Conservation (phyloP, 2,113 vertebrate species). For the Ailurus styani region DNA sequence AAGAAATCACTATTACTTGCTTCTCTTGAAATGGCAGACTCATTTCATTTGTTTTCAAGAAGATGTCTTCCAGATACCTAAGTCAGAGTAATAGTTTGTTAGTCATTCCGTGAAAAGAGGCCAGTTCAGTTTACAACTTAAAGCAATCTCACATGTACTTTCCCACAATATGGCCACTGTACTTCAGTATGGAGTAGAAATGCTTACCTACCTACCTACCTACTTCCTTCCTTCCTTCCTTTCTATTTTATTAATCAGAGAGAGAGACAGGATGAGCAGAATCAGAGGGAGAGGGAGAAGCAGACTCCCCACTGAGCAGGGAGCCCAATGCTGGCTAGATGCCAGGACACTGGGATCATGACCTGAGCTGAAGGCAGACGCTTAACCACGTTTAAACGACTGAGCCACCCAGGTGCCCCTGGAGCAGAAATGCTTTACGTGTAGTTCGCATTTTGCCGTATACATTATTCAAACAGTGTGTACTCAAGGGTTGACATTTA, state of each 20-base stretch:
- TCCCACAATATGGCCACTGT: not conserved
- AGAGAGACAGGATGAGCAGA: not conserved
- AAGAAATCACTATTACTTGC: not conserved
- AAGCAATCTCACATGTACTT: not conserved
- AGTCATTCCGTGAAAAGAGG: not conserved
- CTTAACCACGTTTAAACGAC: not conserved
- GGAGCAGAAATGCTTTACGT: constrained; percentile 1
- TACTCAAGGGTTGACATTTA: not conserved
- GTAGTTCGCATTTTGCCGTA: not conserved
- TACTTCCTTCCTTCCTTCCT: too few relatives aligned
- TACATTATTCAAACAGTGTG: not conserved
- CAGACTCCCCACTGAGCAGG: too few relatives aligned
- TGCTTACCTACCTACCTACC: too few relatives aligned
- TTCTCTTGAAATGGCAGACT: not conserved
- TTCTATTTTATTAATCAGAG: too few relatives aligned
- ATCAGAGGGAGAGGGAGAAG: not conserved
- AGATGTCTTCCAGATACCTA: not conserved
- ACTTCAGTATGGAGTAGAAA: not conserved
- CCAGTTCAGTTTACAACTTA: not conserved
- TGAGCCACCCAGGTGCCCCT: not conserved
- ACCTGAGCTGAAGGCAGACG: too few relatives aligned
- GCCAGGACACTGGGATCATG: not conserved
- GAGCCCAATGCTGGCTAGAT: not conserved
- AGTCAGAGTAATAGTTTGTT: constrained; percentile 17
- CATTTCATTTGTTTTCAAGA: not conserved